Percentiles rank a stretch among this genome's conserved stretches.
Evolutionary conservation across 2,113 vertebrate genomes (phyloP).

Genomic region (Probosciger aterrimus): DNA sequence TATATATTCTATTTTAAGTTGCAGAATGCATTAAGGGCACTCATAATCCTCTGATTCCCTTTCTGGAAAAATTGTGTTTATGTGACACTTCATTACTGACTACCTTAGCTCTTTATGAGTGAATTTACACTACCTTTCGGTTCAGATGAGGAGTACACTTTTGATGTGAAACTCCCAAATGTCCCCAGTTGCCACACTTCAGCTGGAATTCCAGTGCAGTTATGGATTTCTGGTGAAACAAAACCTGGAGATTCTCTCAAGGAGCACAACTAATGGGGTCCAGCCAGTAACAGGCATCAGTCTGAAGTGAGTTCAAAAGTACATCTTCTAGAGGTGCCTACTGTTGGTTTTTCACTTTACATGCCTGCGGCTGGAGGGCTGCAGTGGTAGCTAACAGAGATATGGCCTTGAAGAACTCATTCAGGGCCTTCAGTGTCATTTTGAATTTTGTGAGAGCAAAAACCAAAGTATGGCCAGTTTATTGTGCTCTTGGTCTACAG

Average conservation of each 20-base stretch:
- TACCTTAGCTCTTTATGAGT: not conserved
- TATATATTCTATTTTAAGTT: not conserved
- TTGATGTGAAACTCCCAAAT: not conserved
- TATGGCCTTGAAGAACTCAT: not conserved
- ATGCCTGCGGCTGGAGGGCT: not conserved
- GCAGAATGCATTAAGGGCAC: not conserved
- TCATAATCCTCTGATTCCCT: not conserved
- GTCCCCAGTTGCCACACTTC: not conserved
- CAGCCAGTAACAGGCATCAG: not conserved
- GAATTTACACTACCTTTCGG: not conserved
- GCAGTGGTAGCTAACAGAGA: not conserved
- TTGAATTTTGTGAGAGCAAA: not conserved
- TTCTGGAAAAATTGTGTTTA: not conserved
- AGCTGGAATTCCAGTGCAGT: not conserved
- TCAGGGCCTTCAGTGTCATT: not conserved
- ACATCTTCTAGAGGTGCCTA: not conserved
- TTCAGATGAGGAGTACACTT: not conserved
- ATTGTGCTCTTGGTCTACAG: not conserved
- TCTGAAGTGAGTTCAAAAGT: not conserved
- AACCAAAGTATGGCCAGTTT: not conserved
- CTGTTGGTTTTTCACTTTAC: not conserved
- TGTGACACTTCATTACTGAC: not conserved
- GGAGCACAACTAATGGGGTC: not conserved
- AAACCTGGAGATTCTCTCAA: not conserved
- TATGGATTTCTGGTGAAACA: not conserved